Percentiles rank a stretch among this genome's conserved stretches.
Conservation (phyloP, 2,888 invertebrate genomes). For the Hyposoter didymator region DNA sequence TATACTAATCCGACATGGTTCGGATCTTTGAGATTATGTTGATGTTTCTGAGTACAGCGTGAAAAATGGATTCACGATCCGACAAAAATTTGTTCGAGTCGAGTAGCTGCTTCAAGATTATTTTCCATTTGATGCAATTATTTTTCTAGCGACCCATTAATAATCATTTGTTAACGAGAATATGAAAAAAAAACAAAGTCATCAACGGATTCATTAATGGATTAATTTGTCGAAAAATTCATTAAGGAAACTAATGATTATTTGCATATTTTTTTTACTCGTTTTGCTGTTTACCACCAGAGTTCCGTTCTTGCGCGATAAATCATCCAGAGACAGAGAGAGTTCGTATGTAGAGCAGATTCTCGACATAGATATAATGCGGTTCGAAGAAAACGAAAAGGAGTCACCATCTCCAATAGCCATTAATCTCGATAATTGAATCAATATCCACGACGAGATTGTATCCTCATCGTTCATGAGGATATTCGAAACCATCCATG, state of each 20-base stretch:
- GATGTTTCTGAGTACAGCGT: background rate
- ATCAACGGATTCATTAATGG: background rate
- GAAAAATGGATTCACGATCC: background rate
- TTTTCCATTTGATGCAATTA: background rate
- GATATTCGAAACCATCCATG: conserved; percentile 72
- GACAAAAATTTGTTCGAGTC: background rate
- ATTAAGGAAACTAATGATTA: background rate
- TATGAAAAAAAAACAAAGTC: background rate
- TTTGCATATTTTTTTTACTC: background rate
- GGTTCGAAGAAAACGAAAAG: background rate
- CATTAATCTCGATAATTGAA: conserved; percentile 82
- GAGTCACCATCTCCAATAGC: conserved; percentile 72
- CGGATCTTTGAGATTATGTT: background rate
- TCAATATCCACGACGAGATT: conserved; percentile 78
- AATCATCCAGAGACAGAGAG: conserved; percentile 15
- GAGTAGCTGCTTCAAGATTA: background rate
- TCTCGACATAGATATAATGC: background rate
- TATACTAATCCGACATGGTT: background rate
- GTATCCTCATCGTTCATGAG: conserved; percentile 58
- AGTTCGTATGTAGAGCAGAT: conserved; percentile 46
- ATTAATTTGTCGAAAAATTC: background rate
- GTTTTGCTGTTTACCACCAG: background rate
- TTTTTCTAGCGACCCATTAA: background rate
- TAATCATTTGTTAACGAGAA: conserved; percentile 4
- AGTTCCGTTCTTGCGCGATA: background rate